These are phyloP conservation scores for Xiphorhynchus elegans DNA, from an alignment of 2,113 vertebrate genomes.

Conservation along the genomic window DNA sequence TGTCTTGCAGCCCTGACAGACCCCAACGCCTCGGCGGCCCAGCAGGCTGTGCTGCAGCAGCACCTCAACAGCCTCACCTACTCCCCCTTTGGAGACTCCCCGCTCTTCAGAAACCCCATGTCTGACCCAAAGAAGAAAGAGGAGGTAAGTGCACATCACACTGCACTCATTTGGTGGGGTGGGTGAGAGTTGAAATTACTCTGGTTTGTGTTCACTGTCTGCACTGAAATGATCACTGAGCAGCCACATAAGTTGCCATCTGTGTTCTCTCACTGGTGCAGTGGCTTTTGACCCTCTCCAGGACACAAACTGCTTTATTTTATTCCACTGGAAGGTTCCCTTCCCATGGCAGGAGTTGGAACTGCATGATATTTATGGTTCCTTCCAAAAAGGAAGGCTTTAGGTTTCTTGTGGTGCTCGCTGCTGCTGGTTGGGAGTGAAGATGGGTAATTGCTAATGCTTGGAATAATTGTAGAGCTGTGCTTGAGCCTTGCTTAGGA, in stretches of 20 bases:
- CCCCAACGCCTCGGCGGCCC: constrained; percentile 84
- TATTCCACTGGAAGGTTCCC: background rate
- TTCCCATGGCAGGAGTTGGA: background rate
- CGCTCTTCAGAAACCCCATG: constrained; percentile 93
- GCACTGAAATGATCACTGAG: background rate
- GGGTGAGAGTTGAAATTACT: background rate
- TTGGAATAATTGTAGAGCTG: background rate
- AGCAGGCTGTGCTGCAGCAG: constrained; percentile 91
- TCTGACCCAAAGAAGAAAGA: constrained; percentile 96
- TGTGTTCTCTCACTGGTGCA: fast-evolving
- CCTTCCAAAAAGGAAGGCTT: no score
- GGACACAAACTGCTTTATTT: background rate
- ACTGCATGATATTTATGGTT: background rate
- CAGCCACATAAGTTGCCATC: fast-evolving
- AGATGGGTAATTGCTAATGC: background rate
- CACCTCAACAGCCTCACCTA: constrained; percentile 90
- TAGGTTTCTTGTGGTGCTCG: background rate
- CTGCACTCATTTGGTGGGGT: fast-evolving
- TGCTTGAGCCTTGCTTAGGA: background rate
- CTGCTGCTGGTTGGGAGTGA: background rate
- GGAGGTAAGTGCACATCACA: constrained; percentile 75
- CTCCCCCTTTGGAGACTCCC: constrained; percentile 92
- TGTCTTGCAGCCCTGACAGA: constrained; percentile 83
- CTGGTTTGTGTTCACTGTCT: fast-evolving
- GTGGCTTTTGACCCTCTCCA: background rate